A percentile compares a stretch with the other conserved stretches of the same genome.
These are phyloP conservation scores for Operophtera brumata DNA, from an alignment of 2,888 invertebrate genomes.

Conservation along the genomic window DNA sequence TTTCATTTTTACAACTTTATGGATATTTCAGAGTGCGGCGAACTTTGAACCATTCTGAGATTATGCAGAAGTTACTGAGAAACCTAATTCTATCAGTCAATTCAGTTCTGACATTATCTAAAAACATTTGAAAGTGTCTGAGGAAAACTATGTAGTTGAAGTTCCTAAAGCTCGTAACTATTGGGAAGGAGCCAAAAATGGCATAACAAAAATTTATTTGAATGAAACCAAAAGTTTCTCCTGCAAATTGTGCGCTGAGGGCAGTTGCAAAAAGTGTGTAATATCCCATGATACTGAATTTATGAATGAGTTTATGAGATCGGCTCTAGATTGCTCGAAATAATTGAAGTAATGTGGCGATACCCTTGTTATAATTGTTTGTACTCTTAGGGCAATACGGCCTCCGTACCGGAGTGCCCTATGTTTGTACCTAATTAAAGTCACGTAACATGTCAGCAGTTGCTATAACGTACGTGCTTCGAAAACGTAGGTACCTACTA, in stretches of 20 bases:
- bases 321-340: constrained; percentile 25
- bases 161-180: constrained; percentile 32
- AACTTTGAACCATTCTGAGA: constrained; percentile 58
- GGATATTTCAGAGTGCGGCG: constrained; percentile 29
- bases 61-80: constrained; percentile 48
- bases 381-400: too few species aligned
- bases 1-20: constrained; percentile 35
- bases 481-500: too few species aligned
- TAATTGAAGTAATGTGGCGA: constrained; percentile 32
- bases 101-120: constrained; percentile 54
- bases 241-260: neutral
- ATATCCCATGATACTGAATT: constrained; percentile 4
- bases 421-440: too few species aligned
- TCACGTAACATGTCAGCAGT: neutral
- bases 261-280: neutral
- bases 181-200: constrained; percentile 27
- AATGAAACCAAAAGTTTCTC: constrained; percentile 7
- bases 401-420: too few species aligned
- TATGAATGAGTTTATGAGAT: constrained; percentile 19
- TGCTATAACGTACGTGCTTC: too few species aligned
- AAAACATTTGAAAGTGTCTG: constrained; percentile 62
- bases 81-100: constrained; percentile 27
- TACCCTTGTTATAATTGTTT: too few species aligned
- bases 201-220: constrained; percentile 16
- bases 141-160: constrained; percentile 58